phyloP scores from a whole-genome alignment of 1,140 invertebrate species.

The Orchesella cincta region DNA sequence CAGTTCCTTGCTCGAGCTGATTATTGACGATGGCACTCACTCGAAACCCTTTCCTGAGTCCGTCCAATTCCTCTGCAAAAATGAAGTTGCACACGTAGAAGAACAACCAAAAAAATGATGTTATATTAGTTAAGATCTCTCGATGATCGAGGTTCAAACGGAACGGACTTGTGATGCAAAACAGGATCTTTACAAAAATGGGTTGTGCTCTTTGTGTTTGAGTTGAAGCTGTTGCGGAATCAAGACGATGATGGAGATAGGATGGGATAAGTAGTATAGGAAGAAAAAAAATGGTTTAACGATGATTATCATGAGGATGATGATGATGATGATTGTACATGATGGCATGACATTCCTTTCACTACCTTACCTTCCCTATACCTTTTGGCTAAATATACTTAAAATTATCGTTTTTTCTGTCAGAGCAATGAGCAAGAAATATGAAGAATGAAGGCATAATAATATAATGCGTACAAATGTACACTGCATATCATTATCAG shows the following conservation, averaged over 20 bases:
- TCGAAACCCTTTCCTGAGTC: neutral
- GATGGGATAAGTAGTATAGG: neutral
- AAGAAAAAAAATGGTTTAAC: neutral
- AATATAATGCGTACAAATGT: neutral
- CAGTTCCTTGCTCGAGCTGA: neutral
- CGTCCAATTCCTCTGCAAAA: constrained; percentile 15
- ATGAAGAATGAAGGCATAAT: no score
- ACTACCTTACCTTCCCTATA: neutral
- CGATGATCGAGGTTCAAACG: neutral
- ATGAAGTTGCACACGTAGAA: neutral
- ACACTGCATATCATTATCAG: neutral
- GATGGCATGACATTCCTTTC: constrained; percentile 7
- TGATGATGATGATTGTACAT: neutral
- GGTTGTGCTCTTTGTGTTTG: neutral
- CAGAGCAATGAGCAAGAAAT: no score
- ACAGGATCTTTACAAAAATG: constrained; percentile 22
- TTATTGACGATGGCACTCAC: neutral
- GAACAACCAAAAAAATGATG: neutral
- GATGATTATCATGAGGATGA: neutral
- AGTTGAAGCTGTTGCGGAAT: no score
- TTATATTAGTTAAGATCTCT: neutral
- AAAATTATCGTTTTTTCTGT: no score
- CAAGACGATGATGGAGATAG: no score
- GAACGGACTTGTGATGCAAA: constrained; percentile 11
- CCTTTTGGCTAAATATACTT: no score